Base-by-base conservation (phyloP, 1,140 invertebrate genomes). In the Drosophila ercepeae region DNA sequence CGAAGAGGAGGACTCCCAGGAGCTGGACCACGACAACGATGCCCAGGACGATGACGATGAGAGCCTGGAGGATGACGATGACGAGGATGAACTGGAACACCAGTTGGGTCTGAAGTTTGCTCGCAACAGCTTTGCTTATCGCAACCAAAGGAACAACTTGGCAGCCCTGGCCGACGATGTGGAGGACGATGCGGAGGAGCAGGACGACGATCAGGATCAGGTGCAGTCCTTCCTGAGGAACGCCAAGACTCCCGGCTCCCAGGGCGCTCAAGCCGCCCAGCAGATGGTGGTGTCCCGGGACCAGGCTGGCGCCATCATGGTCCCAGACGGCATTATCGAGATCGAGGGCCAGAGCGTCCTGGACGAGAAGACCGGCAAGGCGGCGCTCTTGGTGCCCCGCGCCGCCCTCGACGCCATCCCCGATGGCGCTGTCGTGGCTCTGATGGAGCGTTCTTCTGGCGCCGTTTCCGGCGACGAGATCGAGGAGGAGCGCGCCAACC, bases 281-380 rank as follows among this genome's bases (percentile, higher is more conserved):
- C 89, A 90, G 14, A 90, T 90, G 89, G 75, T 90, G 77, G 84
- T 90, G 21, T 42, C 84, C 1, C 46, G 84, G 2, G 89, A 90
- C 32, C 77, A 90, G 59, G 89, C 89, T 8, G 89, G 89, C 1
- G 89, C 89, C 54, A 89, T 90, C 5, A 88, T 90, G 84, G 89
- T 90, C 34, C 89, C 89, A 63, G 89, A 90, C 25, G 89, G 84
- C 52, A 73, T 90, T 39, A 86, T 90, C 16, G 89, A 90, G 41
- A 90, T 90, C 75, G 89, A 90, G 54, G 89, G 89, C 4, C 89
- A 90, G 52, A 90, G 81, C 41, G 84, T 90, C 0, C 59, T 90
- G 13, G 89, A 90, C 11, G 84, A 89, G 75, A 90, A 90, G 53
- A 90, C 89, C 0, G 89, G 89, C 57, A 90, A 90, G 68, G 72